Evolutionary conservation across 1,140 invertebrate genomes (phyloP).

Genomic region (Armadillidium nasatum): DNA sequence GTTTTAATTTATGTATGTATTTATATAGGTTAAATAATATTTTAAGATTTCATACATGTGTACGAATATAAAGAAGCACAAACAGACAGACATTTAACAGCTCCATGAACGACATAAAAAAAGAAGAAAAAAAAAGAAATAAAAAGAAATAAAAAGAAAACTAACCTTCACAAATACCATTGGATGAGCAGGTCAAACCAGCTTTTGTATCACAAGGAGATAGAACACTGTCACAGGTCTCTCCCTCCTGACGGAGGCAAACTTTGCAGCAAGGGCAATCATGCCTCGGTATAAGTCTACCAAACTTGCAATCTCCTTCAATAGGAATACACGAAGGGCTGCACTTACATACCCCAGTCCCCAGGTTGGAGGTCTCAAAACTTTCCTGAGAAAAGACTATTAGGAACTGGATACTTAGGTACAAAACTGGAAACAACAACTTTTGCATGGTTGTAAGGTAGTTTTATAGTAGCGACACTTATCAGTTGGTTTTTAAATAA

Average conservation of each 20-base stretch:
- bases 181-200: neutral
- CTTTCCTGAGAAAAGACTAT: neutral
- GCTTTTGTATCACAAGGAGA: neutral
- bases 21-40: too few relatives aligned
- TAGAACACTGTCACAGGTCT: neutral
- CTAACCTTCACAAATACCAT: neutral
- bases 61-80: too few relatives aligned
- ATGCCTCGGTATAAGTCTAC: neutral
- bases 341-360: neutral
- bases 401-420: neutral
- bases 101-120: too few relatives aligned
- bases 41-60: too few relatives aligned
- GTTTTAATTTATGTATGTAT: too few relatives aligned
- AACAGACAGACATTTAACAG: too few relatives aligned
- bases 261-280: neutral
- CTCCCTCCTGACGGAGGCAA: neutral
- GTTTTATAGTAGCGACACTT: neutral
- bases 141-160: too few relatives aligned
- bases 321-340: neutral
- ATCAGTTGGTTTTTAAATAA: neutral
- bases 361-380: neutral
- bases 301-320: neutral
- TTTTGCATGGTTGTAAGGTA: neutral
- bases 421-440: neutral
- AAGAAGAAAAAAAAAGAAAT: too few relatives aligned